Evolutionary conservation across 2,888 invertebrate genomes (phyloP).

Genomic region (Spilarctia lutea): DNA sequence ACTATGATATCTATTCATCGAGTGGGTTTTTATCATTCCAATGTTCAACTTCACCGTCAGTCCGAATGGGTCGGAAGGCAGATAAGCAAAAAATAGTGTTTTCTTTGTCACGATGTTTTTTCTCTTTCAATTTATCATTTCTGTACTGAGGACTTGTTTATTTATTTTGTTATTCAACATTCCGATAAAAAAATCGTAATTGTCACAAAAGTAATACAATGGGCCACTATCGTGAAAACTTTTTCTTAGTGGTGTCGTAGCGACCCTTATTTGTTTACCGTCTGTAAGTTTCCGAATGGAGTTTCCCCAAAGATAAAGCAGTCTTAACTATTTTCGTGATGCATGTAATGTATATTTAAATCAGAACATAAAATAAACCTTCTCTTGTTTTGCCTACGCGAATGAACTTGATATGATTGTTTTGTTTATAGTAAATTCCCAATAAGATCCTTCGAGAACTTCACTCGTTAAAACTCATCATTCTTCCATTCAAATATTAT

Average conservation of each 20-base stretch:
- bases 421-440: background rate
- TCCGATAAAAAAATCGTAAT: background rate
- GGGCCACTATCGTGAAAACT: background rate
- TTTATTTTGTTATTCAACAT: background rate
- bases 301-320: background rate
- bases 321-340: background rate
- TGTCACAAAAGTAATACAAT: background rate
- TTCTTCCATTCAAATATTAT: background rate
- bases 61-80: background rate
- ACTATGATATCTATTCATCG: background rate
- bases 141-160: background rate
- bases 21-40: background rate
- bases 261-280: background rate
- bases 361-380: background rate
- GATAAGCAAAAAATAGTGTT: background rate
- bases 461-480: background rate
- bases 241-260: background rate
- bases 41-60: slow-evolving; percentile 2
- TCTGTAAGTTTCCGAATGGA: background rate
- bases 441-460: background rate
- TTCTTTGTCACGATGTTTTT: background rate
- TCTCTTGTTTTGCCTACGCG: background rate
- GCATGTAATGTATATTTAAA: background rate
- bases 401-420: background rate
- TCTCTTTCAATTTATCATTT: background rate